Evolutionary conservation across 1,140 invertebrate genomes (phyloP), one percentile per base, ranked within the genome.

Genomic region (Atta colombica): DNA sequence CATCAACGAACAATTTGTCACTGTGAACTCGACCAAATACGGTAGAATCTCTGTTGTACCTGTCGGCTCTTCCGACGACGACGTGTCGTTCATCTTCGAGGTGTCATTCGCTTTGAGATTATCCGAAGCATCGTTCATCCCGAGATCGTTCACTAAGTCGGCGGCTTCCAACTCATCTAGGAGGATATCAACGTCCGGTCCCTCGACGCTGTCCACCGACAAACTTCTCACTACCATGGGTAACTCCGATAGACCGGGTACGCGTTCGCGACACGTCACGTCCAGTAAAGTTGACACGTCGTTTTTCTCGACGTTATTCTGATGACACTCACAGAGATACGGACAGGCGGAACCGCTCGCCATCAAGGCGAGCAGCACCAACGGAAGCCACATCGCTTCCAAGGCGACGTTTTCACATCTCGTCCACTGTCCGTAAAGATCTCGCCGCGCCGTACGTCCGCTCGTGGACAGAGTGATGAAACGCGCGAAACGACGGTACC

Each of bases 351-450:
- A 93, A 74, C 93, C 89, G 88, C 92, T 93, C 90, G 94, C 94
- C 94, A 94, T 92, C 87, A 91, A 90, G 94, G 92, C 94, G 91
- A 94, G 92, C 92, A 94, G 87, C 65, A 91, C 77, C 74, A 93
- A 88, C 85, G 90, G 89, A 89, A 94, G 91, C 93, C 92, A 94
- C 94, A 94, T 94, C 72, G 91, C 93, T 88, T 88, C 88, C 92
- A 75, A 60, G 61, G 10, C 82, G 78, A 28, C 61, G 77, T 87
- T 71, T 91, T 94, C 93, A 94, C 93, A 93, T 94, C 87, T 85
- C 92, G 90, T 87, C 77, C 58, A 80, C 60, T 61, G 61, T 35
- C 80, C 69, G 63, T 10, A 45, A 45, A 28, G n/a, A 89, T 84
- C 88, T 84, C 49, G 60, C 85, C 82, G 91, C 87, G 78, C 86